phyloP scores from a whole-genome alignment of 2,888 invertebrate genomes.

The Tenthredo scrophulariae region DNA sequence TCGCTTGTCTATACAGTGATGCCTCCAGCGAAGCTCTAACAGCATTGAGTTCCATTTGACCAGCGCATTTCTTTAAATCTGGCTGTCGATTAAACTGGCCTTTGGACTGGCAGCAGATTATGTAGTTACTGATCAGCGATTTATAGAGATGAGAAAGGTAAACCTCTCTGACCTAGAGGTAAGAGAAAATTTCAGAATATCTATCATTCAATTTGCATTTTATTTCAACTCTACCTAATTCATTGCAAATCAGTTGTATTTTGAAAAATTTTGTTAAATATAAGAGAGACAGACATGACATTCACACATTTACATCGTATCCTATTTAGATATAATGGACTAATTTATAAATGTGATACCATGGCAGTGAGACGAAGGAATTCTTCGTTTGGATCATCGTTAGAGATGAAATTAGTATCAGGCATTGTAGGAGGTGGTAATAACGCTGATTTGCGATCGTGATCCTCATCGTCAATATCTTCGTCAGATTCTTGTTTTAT shows the following conservation, averaged over 20 bases:
- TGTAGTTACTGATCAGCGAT: conserved; percentile 69
- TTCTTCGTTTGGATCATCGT: conserved; percentile 63
- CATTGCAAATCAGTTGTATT: not conserved
- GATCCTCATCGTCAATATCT: conserved; percentile 59
- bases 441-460: conserved; percentile 62
- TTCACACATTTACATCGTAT: not conserved
- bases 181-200: not conserved
- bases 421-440: conserved; percentile 67
- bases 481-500: conserved; percentile 40
- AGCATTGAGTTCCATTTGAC: conserved; percentile 69
- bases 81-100: conserved; percentile 59
- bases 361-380: conserved; percentile 69
- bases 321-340: not conserved
- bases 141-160: conserved; percentile 71
- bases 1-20: conserved; percentile 68
- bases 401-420: conserved; percentile 61
- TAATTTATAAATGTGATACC: conserved; percentile 61
- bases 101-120: conserved; percentile 63
- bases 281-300: not conserved
- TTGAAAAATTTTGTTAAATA: not conserved
- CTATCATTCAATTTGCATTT: not conserved
- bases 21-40: conserved; percentile 68
- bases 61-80: conserved; percentile 67
- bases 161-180: conserved; percentile 68
- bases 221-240: not conserved